Percentiles rank a stretch among this genome's conserved stretches.
Conservation (phyloP, 2,888 invertebrate species). For the Drepanosiphum platanoidis region DNA sequence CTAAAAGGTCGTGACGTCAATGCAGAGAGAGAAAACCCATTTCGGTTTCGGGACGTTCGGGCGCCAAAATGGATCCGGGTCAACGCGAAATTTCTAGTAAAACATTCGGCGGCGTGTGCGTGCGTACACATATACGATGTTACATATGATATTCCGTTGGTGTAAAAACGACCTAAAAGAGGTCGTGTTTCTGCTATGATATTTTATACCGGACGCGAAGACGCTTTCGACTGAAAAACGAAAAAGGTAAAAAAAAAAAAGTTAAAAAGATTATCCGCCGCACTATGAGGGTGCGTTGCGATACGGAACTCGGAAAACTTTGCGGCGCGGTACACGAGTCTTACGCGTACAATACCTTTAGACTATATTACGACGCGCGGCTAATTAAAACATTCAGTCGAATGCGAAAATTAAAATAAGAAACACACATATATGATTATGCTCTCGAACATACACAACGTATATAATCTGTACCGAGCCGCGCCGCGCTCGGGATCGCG, state of each 20-base stretch:
- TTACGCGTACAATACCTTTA: background rate
- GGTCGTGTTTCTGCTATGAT: conserved; percentile 23
- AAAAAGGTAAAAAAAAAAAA: background rate
- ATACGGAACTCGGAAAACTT: too few species aligned
- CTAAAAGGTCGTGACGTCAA: conserved; percentile 52
- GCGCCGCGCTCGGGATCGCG: background rate
- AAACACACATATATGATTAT: background rate
- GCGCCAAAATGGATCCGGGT: conserved; percentile 43
- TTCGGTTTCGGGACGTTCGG: conserved; percentile 51
- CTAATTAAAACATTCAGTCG: background rate
- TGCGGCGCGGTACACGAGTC: too few species aligned
- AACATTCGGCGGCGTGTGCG: background rate
- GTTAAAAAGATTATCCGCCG: background rate
- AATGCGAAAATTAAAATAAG: background rate
- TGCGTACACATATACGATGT: background rate
- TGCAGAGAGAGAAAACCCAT: conserved; percentile 44
- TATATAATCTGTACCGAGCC: background rate
- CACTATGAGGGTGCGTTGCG: too few species aligned
- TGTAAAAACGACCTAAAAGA: conserved; percentile 30
- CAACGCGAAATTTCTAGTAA: conserved; percentile 23
- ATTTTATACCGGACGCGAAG: background rate
- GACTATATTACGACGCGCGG: too few species aligned
- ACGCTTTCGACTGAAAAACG: background rate
- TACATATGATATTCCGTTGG: background rate
- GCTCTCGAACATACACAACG: background rate